A percentile compares a stretch with the other conserved stretches of the same genome.
Evolutionary conservation across 2,113 vertebrate species (phyloP).

Genomic region (Eublepharis macularius): DNA sequence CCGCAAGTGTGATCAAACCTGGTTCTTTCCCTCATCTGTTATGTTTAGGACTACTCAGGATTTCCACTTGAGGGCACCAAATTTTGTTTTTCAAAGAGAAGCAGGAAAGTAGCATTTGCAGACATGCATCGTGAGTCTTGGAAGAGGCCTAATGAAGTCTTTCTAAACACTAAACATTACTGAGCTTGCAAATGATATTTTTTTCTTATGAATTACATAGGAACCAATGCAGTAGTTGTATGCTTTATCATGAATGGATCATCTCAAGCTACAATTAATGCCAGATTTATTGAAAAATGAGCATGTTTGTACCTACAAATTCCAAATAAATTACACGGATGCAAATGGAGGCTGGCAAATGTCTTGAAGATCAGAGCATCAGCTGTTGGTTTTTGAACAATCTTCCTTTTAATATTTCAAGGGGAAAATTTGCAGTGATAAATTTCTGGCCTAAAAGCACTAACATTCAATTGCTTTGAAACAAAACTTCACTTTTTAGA

Average conservation of each 20-base stretch:
- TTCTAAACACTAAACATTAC: neutral
- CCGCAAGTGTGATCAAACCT: neutral
- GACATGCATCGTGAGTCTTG: neutral
- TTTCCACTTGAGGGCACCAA: conserved; percentile 76
- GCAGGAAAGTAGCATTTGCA: conserved; percentile 8
- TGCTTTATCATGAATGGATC: neutral
- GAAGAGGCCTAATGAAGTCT: neutral
- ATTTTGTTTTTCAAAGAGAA: conserved; percentile 65
- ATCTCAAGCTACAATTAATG: neutral
- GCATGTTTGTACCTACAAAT: neutral
- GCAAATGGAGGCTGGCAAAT: neutral
- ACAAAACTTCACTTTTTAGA: too few species aligned
- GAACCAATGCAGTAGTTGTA: neutral
- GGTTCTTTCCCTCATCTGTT: neutral
- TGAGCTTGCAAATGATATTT: neutral
- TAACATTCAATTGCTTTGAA: too few species aligned
- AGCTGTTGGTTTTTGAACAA: neutral
- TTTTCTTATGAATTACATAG: conserved; percentile 6
- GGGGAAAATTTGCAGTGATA: too few species aligned
- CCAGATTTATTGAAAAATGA: neutral
- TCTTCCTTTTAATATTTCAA: neutral
- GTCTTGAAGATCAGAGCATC: neutral
- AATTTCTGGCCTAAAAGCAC: too few species aligned
- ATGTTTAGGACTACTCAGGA: conserved; percentile 55
- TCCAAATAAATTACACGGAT: neutral